A percentile compares a stretch with the other conserved stretches of the same genome.
Conservation (phyloP, 2,797 vertebrate species). For the Chromobotia macracanthus region DNA sequence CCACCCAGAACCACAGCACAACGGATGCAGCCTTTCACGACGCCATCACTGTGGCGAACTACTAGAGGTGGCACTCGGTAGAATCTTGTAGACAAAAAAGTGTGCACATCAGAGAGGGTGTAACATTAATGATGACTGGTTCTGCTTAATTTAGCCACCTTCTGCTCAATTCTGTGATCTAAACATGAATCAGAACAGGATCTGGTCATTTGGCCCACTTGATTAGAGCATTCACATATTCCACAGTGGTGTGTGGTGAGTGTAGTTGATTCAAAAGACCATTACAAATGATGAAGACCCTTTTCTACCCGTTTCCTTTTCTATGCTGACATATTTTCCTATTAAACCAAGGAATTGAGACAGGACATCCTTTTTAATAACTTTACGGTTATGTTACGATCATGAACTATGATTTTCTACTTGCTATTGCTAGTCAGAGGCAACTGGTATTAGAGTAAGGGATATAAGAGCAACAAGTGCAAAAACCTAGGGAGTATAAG, state of each 20-base stretch:
- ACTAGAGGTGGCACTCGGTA: background rate
- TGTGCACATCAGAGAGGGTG: background rate
- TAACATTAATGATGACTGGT: background rate
- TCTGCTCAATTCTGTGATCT: background rate
- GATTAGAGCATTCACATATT: background rate
- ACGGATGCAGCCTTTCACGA: background rate
- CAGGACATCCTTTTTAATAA: too few species aligned
- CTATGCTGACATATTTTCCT: too few species aligned
- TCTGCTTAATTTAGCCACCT: background rate
- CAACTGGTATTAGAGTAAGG: too few species aligned
- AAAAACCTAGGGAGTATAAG: too few species aligned
- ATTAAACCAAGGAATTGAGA: too few species aligned
- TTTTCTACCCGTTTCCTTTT: too few species aligned
- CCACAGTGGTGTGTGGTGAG: background rate
- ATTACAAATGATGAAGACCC: too few species aligned
- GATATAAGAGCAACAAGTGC: too few species aligned
- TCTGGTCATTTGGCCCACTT: background rate
- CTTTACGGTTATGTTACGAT: too few species aligned
- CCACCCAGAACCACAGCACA: slow-evolving; percentile 18
- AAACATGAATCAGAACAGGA: background rate
- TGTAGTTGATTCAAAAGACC: too few species aligned
- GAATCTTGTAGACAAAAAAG: background rate
- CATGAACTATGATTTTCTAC: too few species aligned
- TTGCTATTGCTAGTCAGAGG: too few species aligned
- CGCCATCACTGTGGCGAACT: background rate